phyloP scores from a whole-genome alignment of 2,797 vertebrate species.

The Cynopterus sphinx region DNA sequence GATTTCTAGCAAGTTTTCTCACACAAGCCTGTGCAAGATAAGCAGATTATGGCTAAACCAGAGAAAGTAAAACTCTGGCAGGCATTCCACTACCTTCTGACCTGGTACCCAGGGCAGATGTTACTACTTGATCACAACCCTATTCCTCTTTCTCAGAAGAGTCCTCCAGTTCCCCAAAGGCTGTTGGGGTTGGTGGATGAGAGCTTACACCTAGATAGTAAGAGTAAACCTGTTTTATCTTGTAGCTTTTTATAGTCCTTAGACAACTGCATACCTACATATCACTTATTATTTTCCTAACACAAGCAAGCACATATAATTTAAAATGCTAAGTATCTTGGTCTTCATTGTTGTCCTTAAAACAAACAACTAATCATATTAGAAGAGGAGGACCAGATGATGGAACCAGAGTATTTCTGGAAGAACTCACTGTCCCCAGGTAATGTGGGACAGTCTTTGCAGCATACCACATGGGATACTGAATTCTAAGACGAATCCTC shows the following conservation, averaged over 20 bases:
- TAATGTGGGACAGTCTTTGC: neutral
- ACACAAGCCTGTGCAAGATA: neutral
- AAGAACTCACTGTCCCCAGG: neutral
- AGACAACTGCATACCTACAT: neutral
- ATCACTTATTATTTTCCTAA: neutral
- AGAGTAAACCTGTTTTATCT: neutral
- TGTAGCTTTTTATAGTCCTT: neutral
- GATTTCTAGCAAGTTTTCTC: conserved; percentile 55
- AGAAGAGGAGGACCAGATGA: neutral
- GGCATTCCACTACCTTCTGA: neutral
- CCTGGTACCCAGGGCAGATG: neutral
- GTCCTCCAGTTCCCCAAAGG: neutral
- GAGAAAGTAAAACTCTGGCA: neutral
- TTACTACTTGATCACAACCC: conserved; percentile 28
- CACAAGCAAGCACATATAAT: neutral
- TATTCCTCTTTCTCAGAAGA: neutral
- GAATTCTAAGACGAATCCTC: neutral
- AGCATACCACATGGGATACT: neutral
- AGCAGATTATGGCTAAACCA: conserved; percentile 24
- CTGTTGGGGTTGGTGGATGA: neutral
- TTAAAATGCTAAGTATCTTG: neutral
- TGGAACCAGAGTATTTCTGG: neutral
- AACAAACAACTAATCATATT: neutral
- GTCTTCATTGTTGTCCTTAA: neutral
- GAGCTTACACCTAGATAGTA: neutral